Conservation (phyloP, 64 coral and sea anemone genomes). For the Platygyra sinensis region DNA sequence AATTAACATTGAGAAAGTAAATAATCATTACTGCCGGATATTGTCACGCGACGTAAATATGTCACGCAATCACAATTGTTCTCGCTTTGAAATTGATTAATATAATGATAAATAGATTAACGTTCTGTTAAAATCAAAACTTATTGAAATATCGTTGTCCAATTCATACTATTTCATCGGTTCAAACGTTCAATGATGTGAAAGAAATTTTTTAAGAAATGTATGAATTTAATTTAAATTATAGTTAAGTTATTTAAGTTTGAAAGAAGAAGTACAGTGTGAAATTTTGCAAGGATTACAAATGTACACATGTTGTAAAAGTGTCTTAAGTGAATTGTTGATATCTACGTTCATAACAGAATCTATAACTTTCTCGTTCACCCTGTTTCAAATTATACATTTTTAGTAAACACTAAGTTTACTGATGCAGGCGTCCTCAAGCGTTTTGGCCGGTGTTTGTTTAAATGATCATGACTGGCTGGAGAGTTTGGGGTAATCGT, state of each 20-base stretch:
- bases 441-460: background rate
- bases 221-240: conserved; percentile 25
- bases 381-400: background rate
- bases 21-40: background rate
- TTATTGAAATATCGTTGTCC: conserved; percentile 7
- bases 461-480: no score
- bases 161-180: background rate
- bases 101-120: conserved; percentile 7
- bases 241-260: conserved; percentile 39
- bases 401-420: background rate
- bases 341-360: conserved; percentile 10
- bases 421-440: no score
- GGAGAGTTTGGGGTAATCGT: background rate
- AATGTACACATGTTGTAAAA: background rate
- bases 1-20: no score
- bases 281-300: background rate
- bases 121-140: background rate
- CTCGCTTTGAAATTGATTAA: conserved; percentile 30
- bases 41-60: background rate
- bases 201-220: background rate
- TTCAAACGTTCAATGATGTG: background rate
- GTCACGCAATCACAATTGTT: background rate
- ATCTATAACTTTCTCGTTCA: background rate
- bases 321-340: background rate
- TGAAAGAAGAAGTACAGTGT: background rate